Evolutionary conservation across 2,797 vertebrate species (phyloP).

Genomic region (Margarornis squamiger): DNA sequence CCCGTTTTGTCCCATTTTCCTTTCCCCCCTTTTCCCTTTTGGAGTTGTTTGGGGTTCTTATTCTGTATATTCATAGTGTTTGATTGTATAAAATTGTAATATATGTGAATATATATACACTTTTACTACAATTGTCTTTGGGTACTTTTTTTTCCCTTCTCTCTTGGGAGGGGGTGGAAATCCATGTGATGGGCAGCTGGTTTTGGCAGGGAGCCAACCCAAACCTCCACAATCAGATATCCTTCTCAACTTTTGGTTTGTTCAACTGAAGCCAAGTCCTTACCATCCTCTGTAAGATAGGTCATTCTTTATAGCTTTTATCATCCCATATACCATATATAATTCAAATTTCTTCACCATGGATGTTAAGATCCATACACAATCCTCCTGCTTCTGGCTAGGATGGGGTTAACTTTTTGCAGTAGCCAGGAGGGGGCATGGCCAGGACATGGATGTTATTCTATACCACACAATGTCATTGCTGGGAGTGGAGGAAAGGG

Average conservation of each 20-base stretch:
- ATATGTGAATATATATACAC: too few species aligned
- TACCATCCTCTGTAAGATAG: not conserved
- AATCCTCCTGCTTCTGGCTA: not conserved
- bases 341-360: not conserved
- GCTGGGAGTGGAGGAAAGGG: rapidly evolving
- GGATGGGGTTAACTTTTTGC: not conserved
- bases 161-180: too few species aligned
- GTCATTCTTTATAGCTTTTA: not conserved
- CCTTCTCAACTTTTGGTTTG: not conserved
- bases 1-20: too few species aligned
- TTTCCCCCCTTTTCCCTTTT: too few species aligned
- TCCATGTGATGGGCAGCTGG: too few species aligned
- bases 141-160: too few species aligned
- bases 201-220: too few species aligned
- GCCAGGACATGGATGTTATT: not conserved
- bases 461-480: not conserved
- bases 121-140: too few species aligned
- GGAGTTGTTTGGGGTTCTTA: too few species aligned
- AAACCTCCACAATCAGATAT: not conserved
- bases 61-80: too few species aligned
- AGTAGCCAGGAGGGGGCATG: not conserved
- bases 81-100: too few species aligned
- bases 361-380: not conserved
- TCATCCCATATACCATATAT: not conserved
- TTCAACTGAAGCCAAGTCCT: not conserved